Evolutionary conservation across 2,797 vertebrate genomes (phyloP), one percentile per base, ranked within the genome.

Genomic region (Cryptoprocta ferox): DNA sequence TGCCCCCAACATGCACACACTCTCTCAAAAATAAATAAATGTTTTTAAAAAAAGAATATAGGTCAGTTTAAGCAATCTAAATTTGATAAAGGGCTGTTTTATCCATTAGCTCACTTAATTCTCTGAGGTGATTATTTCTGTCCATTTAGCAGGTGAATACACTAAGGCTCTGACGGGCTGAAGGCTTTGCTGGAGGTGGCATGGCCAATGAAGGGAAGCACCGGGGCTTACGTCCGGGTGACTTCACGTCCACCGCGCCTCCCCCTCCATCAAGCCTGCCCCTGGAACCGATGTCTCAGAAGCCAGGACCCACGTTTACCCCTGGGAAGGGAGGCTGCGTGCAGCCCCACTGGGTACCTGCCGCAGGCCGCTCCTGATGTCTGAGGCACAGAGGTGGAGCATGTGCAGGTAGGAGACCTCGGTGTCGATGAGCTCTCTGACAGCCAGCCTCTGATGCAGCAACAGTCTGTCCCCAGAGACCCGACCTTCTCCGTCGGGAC

Each of bases 351-450:
- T 15, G 42, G 99, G 98, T 78, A 99, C 98, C 92, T 99, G 97
- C 97, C 98, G 98, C 80, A 99, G 99, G 97, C 98, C 99, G 50
- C 94, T 97, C 88, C 99, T 99, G 97, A 99, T 99, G 96, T 99
- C 99, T 0, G 81, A 98, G 0, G 99, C 98, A 9, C 99, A 99
- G 37, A 99, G 95, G 42, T 99, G 98, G 45, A 99, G 98, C 95
- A 98, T 97, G 73, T 98, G 98, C 0, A 99, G 98, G n/a, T 99
- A 99, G 97, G 99, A 99, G 97, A 97, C 98, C 98, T 99, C 99
- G 0, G 99, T 99, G 96, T 99, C 97, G 32, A 99, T 97, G 88
- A 99, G 98, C 97, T 99, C 99, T 91, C 99, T 98, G 12, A 99
- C 89, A 0, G 99, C 98, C 98, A 99, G 97, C 75, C 76, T 95